A percentile compares a stretch with the other conserved stretches of the same genome.
Evolutionary conservation across 2,113 vertebrate species (phyloP).

Genomic region (Eptesicus fuscus): DNA sequence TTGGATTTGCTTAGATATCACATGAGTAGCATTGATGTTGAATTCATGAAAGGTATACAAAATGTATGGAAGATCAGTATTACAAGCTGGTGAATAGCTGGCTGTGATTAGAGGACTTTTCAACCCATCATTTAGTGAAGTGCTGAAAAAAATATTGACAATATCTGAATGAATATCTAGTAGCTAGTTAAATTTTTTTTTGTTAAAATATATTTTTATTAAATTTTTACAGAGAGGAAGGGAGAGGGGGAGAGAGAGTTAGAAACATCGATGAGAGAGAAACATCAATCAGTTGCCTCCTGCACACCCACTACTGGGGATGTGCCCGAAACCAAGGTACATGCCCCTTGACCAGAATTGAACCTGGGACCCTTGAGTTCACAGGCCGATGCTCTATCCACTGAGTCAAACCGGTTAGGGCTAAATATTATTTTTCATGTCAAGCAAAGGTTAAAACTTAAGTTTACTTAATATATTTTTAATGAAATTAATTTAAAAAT

Average conservation of each 20-base stretch:
- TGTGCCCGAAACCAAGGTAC: too few relatives aligned
- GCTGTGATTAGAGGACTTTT: not conserved
- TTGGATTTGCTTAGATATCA: not conserved
- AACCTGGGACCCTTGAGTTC: too few relatives aligned
- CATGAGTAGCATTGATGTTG: not conserved
- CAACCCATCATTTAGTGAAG: not conserved
- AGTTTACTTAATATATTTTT: not conserved
- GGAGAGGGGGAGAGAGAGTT: too few relatives aligned
- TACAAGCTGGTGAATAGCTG: not conserved
- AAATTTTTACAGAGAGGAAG: too few relatives aligned
- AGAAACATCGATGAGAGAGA: too few relatives aligned
- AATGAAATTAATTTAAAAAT: not conserved
- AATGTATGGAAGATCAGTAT: not conserved
- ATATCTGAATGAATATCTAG: not conserved
- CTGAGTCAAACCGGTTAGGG: too few relatives aligned
- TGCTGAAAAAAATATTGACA: slow-evolving; percentile 34
- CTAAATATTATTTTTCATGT: not conserved
- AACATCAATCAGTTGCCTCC: too few relatives aligned
- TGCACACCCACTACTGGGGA: too few relatives aligned
- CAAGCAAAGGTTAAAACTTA: slow-evolving; percentile 4
- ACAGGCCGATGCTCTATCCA: too few relatives aligned
- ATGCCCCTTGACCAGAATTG: too few relatives aligned
- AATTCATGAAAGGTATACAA: not conserved
- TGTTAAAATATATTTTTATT: too few relatives aligned
- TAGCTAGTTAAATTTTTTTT: not conserved